Base-by-base conservation (phyloP, 2,888 invertebrate genomes). In the Disparrhopalites patrizii region DNA sequence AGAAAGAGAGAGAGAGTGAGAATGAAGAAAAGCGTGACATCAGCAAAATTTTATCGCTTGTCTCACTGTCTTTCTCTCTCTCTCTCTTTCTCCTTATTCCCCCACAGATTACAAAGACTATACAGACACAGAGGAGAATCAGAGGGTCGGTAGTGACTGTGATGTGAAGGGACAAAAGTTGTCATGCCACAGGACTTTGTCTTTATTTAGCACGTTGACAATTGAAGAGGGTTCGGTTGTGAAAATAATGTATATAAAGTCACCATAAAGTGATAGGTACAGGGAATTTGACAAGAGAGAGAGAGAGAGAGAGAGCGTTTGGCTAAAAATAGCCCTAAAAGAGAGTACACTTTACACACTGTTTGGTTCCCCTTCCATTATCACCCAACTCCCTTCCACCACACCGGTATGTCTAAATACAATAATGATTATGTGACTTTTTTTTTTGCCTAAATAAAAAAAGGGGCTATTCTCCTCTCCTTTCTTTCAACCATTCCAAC, bases 31-130 rank as follows among this genome's bases (percentile, higher is more conserved):
- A 66, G 58, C 66, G 68, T 71, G 69, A 71, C 69, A 65, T 71
- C 71, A 71, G 71, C 71, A 70, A 40, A 64, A 67, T 70, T 70
- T 69, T 69, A 69, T 71, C 70, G n/a, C n/a, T n/a, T n/a, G n/a
- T n/a, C n/a, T n/a, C 23, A 36, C 15, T 13, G 50, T 47, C 50
- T n/a, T 47, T 23, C 8, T 23, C 5, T 47, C 10, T 18, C n/a
- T 47, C 7, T 7, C 38, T 36, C 15, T 15, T 15, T 15, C 38
- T 36, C 10, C 15, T 36, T 15, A 36, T 36, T 36, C 38, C 38
- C 15, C 15, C n/a, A 36, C 15, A 13, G 10, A 47, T n/a, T n/a
- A n/a, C 10, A 13, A 47, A n/a, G 18, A n/a, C 50, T n/a, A 47
- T 18, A 47, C 10, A n/a, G 20, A 10, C 5, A 36, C 15, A 36